Base-by-base conservation (phyloP, 2,888 invertebrate species). In the Macrophya annulata region DNA sequence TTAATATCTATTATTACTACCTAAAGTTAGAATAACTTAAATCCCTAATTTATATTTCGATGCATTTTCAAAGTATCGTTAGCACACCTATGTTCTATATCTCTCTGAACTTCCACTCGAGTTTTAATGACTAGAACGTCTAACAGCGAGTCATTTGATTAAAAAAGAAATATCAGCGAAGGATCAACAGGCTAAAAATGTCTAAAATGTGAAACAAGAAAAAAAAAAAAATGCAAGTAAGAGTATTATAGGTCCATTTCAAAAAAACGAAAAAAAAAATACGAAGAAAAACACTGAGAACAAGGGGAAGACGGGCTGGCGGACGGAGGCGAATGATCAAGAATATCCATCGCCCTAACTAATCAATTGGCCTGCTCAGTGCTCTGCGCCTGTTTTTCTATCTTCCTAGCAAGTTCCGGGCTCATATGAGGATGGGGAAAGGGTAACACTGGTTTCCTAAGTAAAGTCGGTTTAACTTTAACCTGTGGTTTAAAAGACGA, bases 391-490 rank as follows among this genome's bases (percentile, higher is more conserved):
- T 93, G 93, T 76, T 93, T 93, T 85, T 93, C 93, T 81, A 93
- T 93, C 85, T 93, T 93, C 48, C 93, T 91, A 55, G 93, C 91
- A 12, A 93, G 87, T 86, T 92, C 92, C 40, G 93, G 92, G 71
- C 93, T 93, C 93, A 93, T 92, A 88, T 93, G 94, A 5, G 94
- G 93, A 87, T 94, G 92, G 17, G 94, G 91, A 87, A 94, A 93
- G 45, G 95, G 94, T 87, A 95, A 93, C 55, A 94, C 94, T 65
- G 96, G 96, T 92, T 96, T 97, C 89, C 96, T 96, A 94, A 97
- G 95, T 89, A 98, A 96, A 89, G 96, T 96, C 21, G 98, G 98
- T 94, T 98, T 98, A 83, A 96, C 96, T 92, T 97, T 96, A 86
- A 97, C 95, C 91, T 96, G 96, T 10, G 97, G 97, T 92, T 97